Conservation (phyloP, 2,113 vertebrate genomes). For the Poeciliopsis retropinna region DNA sequence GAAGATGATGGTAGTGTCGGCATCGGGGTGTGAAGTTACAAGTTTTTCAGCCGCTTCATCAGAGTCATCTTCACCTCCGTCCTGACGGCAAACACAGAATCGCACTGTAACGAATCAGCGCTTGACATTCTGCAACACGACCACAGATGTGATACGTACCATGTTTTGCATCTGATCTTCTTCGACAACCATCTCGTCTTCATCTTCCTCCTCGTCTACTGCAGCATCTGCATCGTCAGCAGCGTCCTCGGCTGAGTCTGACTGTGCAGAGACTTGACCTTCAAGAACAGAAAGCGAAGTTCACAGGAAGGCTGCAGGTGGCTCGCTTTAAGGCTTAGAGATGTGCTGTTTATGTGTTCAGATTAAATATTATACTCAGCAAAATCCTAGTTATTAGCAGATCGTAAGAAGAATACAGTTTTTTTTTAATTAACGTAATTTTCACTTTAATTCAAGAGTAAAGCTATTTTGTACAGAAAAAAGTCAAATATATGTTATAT, state of each 20-base stretch:
- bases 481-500: background rate
- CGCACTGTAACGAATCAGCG: background rate
- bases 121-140: background rate
- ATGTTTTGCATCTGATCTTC: conserved; percentile 72
- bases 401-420: too few species aligned
- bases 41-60: conserved; percentile 54
- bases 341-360: too few species aligned
- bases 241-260: conserved; percentile 67
- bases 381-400: background rate
- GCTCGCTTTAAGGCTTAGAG: background rate
- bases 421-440: background rate
- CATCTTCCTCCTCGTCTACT: conserved; percentile 79
- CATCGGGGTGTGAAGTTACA: conserved; percentile 74
- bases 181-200: conserved; percentile 72
- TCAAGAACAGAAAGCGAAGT: background rate
- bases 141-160: conserved; percentile 47
- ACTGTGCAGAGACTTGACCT: conserved; percentile 70
- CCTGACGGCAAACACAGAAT: conserved; percentile 46
- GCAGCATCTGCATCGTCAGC: conserved; percentile 60
- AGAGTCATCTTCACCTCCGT: conserved; percentile 65
- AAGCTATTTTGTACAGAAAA: background rate
- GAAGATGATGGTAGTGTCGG: conserved; percentile 82
- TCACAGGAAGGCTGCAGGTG: background rate
- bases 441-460: background rate
- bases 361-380: background rate